Evolutionary conservation across 2,888 invertebrate species (phyloP).

Genomic region (Chelonus formosanus): DNA sequence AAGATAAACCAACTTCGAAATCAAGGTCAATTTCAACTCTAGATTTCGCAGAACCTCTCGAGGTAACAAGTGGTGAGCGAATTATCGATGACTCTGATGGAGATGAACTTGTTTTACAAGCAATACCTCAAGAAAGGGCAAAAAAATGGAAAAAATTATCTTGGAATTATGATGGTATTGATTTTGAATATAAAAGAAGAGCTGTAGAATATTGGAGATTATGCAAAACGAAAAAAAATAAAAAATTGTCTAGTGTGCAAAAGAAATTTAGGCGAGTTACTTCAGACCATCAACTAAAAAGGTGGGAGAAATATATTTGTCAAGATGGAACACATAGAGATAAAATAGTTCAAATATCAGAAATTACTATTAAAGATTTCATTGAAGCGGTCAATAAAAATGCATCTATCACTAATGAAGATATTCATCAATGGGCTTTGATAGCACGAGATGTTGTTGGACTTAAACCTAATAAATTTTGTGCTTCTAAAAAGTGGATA

Average conservation of each 20-base stretch:
- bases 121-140: no score
- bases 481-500: background rate
- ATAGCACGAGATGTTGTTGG: background rate
- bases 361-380: constrained; percentile 1
- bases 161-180: background rate
- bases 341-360: constrained; percentile 1
- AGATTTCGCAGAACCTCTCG: no score
- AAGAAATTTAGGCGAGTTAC: background rate
- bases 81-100: no score
- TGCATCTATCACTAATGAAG: background rate
- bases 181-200: background rate
- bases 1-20: no score
- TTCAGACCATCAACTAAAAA: background rate
- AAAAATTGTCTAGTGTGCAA: background rate
- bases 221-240: background rate
- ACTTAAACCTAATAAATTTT: background rate
- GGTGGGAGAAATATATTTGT: background rate
- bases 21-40: no score
- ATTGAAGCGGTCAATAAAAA: background rate
- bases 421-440: background rate
- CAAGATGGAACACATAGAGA: background rate
- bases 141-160: constrained; percentile 4
- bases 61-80: no score
- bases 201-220: background rate
- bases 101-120: no score